Evolutionary conservation across 2,113 vertebrate species (phyloP), one percentile per base, ranked within the genome.

Genomic region (Formicarius rufipectus): DNA sequence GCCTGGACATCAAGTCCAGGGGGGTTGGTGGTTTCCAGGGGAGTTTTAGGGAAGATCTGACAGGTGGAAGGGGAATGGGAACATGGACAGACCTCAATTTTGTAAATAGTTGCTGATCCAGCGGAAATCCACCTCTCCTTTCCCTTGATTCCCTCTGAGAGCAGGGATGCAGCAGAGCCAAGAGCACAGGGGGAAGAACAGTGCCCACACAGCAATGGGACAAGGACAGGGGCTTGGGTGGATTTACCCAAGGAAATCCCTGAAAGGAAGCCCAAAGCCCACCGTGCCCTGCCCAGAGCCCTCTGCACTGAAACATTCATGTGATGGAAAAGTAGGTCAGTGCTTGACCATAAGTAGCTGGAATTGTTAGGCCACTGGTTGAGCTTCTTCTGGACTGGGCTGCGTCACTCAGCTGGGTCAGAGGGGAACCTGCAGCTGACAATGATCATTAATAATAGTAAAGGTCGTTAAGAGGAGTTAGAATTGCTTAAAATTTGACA

Each of bases 91-190:
- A 64, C 11, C 31, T 83, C 20, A 37, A 23, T 45, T 56, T n/a
- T 0, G 0, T 72, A 19, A 52, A 47, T 42, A 19, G 25, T 76
- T 27, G 39, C 12, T 62, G 40, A 49, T 49, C 22, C 56, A 44
- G 62, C 66, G 35, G 31, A 55, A 50, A 60, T 49, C 35, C 64
- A 52, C 21, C 76, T 59, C 18, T 45, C 16, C 55, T 68, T 25
- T 56, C 20, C 28, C 28, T 35, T 31, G 18, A 10, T 9, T 88
- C 50, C 45, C 28, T 45, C 16, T 0, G 0, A 22, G 33, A 52
- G 39, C 15, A 3, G 4, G 64, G 83, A 42, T 86, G 53, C 45
- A 91, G 47, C 73, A 83, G 62, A 24, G 33, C 30, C 44, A 53
- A 3, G 15, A n/a, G 27, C 27, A n/a, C 16, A 18, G 33, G 11